Evolutionary conservation across 2,797 vertebrate species (phyloP).

Genomic region (Brachymystax lenok): DNA sequence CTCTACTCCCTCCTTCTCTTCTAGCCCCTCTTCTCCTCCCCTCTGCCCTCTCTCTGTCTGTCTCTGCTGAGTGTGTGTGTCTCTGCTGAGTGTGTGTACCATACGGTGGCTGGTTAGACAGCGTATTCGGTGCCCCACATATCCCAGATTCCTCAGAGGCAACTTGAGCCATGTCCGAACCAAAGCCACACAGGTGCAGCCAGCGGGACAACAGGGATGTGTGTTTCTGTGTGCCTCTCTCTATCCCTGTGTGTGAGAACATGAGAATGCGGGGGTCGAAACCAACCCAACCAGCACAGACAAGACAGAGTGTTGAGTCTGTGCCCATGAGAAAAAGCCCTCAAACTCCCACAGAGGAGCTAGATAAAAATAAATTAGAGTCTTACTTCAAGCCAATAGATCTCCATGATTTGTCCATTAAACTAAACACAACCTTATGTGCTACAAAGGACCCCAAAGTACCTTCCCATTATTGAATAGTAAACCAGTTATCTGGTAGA

Average conservation of each 20-base stretch:
- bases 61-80: slow-evolving; percentile 16
- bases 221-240: slow-evolving; percentile 16
- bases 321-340: slow-evolving; percentile 9
- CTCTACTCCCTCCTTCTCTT: slow-evolving; percentile 25
- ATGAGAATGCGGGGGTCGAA: slow-evolving; percentile 11
- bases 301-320: slow-evolving; percentile 37
- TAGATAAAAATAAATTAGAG: slow-evolving; percentile 6
- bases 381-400: neutral
- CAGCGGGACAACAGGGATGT: slow-evolving; percentile 35
- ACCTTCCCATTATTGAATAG: slow-evolving; percentile 62
- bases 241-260: slow-evolving; percentile 29
- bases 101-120: slow-evolving; percentile 12
- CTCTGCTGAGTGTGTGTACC: slow-evolving; percentile 3
- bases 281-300: slow-evolving; percentile 7
- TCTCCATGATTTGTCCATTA: slow-evolving; percentile 38
- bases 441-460: slow-evolving; percentile 27
- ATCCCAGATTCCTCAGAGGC: slow-evolving; percentile 77
- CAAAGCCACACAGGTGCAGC: slow-evolving; percentile 73
- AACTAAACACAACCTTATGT: slow-evolving; percentile 49
- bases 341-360: slow-evolving; percentile 22
- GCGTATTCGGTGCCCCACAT: slow-evolving; percentile 56
- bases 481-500: slow-evolving; percentile 52
- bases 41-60: slow-evolving; percentile 32
- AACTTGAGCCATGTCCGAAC: slow-evolving; percentile 70
- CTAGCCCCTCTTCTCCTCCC: slow-evolving; percentile 25